Evolutionary conservation across 2,888 invertebrate species (phyloP).

Genomic region (Campaea margaritaria): DNA sequence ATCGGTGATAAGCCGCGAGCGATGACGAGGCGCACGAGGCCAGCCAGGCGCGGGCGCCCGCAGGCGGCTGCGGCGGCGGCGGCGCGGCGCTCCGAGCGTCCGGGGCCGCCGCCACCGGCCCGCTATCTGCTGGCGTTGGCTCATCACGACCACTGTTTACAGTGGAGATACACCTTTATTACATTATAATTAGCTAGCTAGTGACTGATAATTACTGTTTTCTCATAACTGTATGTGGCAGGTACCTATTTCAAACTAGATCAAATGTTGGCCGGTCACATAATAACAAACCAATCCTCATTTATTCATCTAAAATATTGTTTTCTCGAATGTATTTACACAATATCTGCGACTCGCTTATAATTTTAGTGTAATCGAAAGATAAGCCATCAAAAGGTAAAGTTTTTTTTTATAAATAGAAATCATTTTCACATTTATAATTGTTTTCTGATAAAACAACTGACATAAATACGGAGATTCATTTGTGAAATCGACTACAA

Average conservation of each 20-base stretch:
- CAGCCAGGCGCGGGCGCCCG: slow-evolving; percentile 20
- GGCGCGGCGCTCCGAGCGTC: slow-evolving; percentile 51
- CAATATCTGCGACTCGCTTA: slow-evolving; percentile 9
- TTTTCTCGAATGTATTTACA: slow-evolving; percentile 18
- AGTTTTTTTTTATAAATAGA: too few relatives aligned
- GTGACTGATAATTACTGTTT: slow-evolving; percentile 65
- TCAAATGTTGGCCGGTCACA: slow-evolving; percentile 3
- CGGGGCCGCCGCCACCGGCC: slow-evolving; percentile 60
- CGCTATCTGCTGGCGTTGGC: slow-evolving; percentile 69
- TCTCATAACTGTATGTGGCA: slow-evolving; percentile 43
- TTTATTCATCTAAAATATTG: neutral
- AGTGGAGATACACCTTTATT: slow-evolving; percentile 79
- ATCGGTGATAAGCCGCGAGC: slow-evolving; percentile 66
- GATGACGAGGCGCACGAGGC: slow-evolving; percentile 39
- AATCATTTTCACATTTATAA: too few relatives aligned
- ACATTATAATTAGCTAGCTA: slow-evolving; percentile 71
- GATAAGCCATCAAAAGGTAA: too few relatives aligned
- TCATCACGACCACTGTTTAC: slow-evolving; percentile 75
- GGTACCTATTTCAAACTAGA: slow-evolving; percentile 3
- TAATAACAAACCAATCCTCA: too few relatives aligned
- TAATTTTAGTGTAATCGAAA: slow-evolving; percentile 24
- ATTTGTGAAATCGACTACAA: too few relatives aligned
- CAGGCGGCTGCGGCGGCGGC: slow-evolving; percentile 42
- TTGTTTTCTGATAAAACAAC: too few relatives aligned
- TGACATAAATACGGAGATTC: too few relatives aligned